Evolutionary conservation across 2,797 vertebrate genomes (phyloP), one percentile per base, ranked within the genome.

Genomic region (Alosa sapidissima): DNA sequence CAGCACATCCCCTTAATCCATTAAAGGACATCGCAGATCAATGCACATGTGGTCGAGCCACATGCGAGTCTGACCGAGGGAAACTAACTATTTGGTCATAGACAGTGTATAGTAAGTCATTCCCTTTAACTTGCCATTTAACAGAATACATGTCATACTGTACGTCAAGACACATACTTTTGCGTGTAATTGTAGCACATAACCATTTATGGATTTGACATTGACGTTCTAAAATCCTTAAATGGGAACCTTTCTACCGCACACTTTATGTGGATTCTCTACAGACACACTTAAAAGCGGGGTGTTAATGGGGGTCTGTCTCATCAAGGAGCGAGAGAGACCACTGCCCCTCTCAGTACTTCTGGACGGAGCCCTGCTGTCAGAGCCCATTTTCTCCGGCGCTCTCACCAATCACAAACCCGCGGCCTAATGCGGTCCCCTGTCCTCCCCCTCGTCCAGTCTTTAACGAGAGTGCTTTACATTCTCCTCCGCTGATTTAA

Each of bases 401-500:
- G 52, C 6, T 9, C 16, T 21, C 16, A 9, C 55, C 55, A 11
- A 24, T 83, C 55, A 72, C 75, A 47, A 45, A 28, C 81, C 62
- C 4, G 28, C 68, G 16, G 83, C 68, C 68, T 83, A 51, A 81
- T 83, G 84, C 33, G 65, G 24, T 16, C 65, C 14, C 60, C 16
- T 19, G 13, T 8, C 72, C 72, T 19, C 14, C 14, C 41, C 13
- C 72, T 19, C 14, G 16, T 47, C 41, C 72, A 78, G 72, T 82
- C 81, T 85, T 89, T 87, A 90, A 88, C 86, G 84, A 86, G 81
- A 82, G 81, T 60, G 82, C 85, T 92, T 92, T 87, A 90, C 86
- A 81, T 68, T 0, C 81, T 85, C 36, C 87, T 84, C 78, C 48
- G 47, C 54, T 48, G 81, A 88, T 91, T 90, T 89, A 91, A 89